Evolutionary conservation across 2,797 vertebrate genomes (phyloP).

Genomic region (Spatula clypeata): DNA sequence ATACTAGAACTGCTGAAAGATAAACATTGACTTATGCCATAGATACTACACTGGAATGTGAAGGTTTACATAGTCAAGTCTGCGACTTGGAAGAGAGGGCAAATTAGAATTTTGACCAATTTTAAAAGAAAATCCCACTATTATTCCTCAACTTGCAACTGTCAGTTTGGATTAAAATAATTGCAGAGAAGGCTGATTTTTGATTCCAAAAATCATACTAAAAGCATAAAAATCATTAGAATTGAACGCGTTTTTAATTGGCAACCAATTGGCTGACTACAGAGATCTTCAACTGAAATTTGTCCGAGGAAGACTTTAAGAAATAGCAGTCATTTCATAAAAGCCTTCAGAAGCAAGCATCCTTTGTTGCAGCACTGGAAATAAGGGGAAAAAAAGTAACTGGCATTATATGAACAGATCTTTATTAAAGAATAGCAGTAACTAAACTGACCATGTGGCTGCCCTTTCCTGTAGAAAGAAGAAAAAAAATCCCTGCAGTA

Average conservation of each 20-base stretch:
- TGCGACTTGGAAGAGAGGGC: background rate
- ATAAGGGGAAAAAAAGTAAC: background rate
- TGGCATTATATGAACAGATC: constrained; percentile 1
- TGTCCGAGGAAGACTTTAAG: constrained; percentile 21
- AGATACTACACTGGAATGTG: background rate
- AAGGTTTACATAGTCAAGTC: background rate
- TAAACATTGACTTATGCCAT: background rate
- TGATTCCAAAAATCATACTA: constrained; percentile 60
- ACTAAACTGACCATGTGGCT: background rate
- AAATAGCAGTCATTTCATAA: background rate
- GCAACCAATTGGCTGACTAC: background rate
- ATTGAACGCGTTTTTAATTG: background rate
- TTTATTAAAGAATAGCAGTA: constrained; percentile 1
- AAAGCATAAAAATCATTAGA: constrained; percentile 53
- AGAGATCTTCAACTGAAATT: constrained; percentile 7
- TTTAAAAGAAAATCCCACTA: constrained; percentile 35
- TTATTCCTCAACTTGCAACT: constrained; percentile 23
- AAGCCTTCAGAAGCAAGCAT: background rate
- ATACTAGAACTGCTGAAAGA: background rate
- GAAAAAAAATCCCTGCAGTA: background rate
- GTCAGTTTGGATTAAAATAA: constrained; percentile 28
- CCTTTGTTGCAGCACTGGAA: background rate
- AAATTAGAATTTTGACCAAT: constrained; percentile 32
- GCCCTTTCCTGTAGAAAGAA: background rate
- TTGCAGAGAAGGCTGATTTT: constrained; percentile 54